Conservation (phyloP, 1,140 invertebrate genomes). For the Notospermus geniculatus region DNA sequence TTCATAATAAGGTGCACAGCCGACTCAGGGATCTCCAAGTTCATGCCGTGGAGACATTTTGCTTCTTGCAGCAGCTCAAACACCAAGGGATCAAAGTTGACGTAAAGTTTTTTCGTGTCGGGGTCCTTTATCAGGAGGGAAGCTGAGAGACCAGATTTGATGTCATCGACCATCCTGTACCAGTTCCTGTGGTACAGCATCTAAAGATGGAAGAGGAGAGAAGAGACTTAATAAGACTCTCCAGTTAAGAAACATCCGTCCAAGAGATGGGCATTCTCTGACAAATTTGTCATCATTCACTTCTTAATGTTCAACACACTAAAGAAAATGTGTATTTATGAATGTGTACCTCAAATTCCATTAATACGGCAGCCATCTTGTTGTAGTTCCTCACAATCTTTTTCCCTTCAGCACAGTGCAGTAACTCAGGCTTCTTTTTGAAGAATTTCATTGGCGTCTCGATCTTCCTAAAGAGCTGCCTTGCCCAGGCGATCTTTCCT, state of each 20-base stretch:
- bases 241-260: no score
- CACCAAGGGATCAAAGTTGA: conserved; percentile 57
- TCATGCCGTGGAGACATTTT: conserved; percentile 81
- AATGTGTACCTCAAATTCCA: conserved; percentile 58
- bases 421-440: conserved; percentile 51
- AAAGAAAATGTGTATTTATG: no score
- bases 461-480: conserved; percentile 58
- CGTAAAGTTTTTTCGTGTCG: conserved; percentile 48
- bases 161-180: conserved; percentile 51
- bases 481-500: conserved; percentile 57
- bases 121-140: conserved; percentile 50
- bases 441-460: conserved; percentile 62
- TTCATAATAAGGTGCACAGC: conserved; percentile 80
- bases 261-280: no score
- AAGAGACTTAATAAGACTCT: background rate
- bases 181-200: conserved; percentile 55
- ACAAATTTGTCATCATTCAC: no score
- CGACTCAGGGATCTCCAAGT: conserved; percentile 78
- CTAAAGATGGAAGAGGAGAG: conserved; percentile 23
- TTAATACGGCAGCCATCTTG: conserved; percentile 56
- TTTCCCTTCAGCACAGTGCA: conserved; percentile 60
- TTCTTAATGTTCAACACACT: no score
- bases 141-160: conserved; percentile 50
- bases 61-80: conserved; percentile 75
- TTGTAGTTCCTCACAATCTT: conserved; percentile 66